Percentiles rank a stretch among this genome's conserved stretches.
phyloP scores from a whole-genome alignment of 2,888 invertebrate genomes.

The Orgyia antiqua region DNA sequence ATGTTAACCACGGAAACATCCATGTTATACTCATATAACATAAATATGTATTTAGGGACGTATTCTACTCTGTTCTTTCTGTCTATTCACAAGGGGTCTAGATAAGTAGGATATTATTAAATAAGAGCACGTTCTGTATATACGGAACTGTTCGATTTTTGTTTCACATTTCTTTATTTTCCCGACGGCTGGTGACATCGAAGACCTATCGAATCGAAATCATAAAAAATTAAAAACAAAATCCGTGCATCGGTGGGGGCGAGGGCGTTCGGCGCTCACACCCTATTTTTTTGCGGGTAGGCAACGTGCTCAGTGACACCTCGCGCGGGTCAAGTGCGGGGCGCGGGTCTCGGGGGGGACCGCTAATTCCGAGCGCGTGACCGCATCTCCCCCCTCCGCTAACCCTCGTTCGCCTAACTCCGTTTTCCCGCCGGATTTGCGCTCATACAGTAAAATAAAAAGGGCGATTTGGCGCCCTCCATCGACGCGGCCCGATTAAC shows the following conservation, averaged over 20 bases:
- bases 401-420: constrained; percentile 29
- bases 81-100: no score
- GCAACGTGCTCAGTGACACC: constrained; percentile 71
- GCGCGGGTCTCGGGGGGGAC: constrained; percentile 33
- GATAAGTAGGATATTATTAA: no score
- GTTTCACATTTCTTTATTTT: no score
- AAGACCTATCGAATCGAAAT: constrained; percentile 46
- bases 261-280: constrained; percentile 30
- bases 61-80: no score
- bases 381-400: constrained; percentile 42
- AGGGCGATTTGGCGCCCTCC: constrained; percentile 75
- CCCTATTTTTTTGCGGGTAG: constrained; percentile 63
- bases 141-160: no score
- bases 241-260: constrained; percentile 40
- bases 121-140: no score
- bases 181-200: no score
- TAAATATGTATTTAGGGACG: no score
- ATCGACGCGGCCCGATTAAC: constrained; percentile 72
- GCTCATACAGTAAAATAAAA: constrained; percentile 74
- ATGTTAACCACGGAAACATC: no score
- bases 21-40: no score
- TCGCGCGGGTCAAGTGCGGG: constrained; percentile 58
- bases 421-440: constrained; percentile 74
- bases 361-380: constrained; percentile 69
- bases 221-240: constrained; percentile 63